Conservation (phyloP, 2,888 invertebrate species). For the Hylaea fasciaria region DNA sequence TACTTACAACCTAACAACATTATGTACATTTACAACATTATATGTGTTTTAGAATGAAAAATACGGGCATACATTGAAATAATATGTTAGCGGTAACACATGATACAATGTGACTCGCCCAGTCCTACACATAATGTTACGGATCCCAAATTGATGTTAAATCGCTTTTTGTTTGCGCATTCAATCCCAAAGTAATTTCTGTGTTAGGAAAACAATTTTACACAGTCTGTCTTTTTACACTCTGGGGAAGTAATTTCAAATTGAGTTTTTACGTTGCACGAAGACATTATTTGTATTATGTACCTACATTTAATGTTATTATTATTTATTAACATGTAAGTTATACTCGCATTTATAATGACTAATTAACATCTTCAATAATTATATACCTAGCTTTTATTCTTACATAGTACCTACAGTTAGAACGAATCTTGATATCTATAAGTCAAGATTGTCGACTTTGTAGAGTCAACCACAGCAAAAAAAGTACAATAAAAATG, state of each 20-base stretch:
- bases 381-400: too few relatives aligned
- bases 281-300: constrained; percentile 24
- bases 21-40: too few relatives aligned
- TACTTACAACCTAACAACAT: too few relatives aligned
- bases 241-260: constrained; percentile 53
- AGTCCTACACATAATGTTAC: constrained; percentile 31
- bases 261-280: constrained; percentile 27
- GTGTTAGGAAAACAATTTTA: constrained; percentile 68
- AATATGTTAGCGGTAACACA: constrained; percentile 5
- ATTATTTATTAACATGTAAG: too few relatives aligned
- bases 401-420: too few relatives aligned
- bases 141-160: constrained; percentile 69
- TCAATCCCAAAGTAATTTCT: constrained; percentile 69
- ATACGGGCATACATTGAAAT: neutral
- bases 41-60: neutral
- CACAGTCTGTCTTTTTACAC: constrained; percentile 56
- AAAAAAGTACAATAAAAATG: too few relatives aligned
- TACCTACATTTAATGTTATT: neutral
- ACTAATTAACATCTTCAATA: too few relatives aligned
- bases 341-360: too few relatives aligned
- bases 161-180: constrained; percentile 75
- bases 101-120: constrained; percentile 26
- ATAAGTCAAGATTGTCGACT: too few relatives aligned
- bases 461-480: too few relatives aligned
- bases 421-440: too few relatives aligned